Base-by-base conservation (phyloP, 2,113 vertebrate species). In the Zosterops lateralis region DNA sequence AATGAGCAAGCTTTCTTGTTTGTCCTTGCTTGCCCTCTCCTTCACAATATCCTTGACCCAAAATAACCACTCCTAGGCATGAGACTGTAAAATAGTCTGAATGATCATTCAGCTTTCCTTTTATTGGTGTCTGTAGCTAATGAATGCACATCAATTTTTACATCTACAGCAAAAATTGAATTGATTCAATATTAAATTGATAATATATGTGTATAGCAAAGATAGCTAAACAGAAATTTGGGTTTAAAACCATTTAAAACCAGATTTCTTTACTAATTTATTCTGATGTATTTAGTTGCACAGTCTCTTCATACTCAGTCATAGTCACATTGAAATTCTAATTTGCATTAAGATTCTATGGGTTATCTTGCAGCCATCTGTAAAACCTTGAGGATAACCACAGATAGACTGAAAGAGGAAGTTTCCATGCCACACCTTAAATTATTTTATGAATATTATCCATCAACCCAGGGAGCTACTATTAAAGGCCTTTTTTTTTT, bases 31-130 rank as follows among this genome's bases (percentile, higher is more conserved):
- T 96, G 90, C 75, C 80, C 78, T 93, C 38, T 90, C 75, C 88
- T 95, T 94, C 44, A 94, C 38, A 73, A 80, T 77, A 91, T 53
- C 94, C 93, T 96, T 97, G 91, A 97, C 93, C 95, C 47, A 89
- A 95, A 94, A 79, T 85, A 91, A 94, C 67, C 42, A 77, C 36
- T 95, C 25, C 47, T 58, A 74, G 67, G 42, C 44, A 83, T 53
- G 20, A 90, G 60, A 64, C 12, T 40, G 84, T 80, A 85, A 87
- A 92, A 76, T 20, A 77, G 51, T 28, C 71, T 90, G 67, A 74
- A 9, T 80, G 71, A 44, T 96, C 82, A 83, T 91, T 92, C 78
- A 95, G 47, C n/a, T 79, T 83, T 95, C n/a, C 56, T 90, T 92
- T 87, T 67, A 65, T 70, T 89, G 48, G 64, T 66, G 62, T 73